Conservation (phyloP, 1,140 invertebrate species). For the Halesus radiatus region DNA sequence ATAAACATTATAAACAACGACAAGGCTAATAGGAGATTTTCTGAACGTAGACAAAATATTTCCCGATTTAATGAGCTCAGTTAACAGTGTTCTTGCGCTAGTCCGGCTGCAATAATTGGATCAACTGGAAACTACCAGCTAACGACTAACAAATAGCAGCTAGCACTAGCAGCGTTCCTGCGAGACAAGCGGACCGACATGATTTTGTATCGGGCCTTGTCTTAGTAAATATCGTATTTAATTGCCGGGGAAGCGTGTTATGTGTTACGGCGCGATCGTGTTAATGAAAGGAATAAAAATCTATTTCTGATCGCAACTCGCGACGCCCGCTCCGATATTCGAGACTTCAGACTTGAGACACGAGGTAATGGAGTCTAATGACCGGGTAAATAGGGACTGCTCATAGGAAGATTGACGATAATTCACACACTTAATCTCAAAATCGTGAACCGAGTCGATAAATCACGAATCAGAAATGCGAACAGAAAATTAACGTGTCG, state of each 20-base stretch:
- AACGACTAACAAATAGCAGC: not conserved
- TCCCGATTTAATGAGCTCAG: conserved; percentile 16
- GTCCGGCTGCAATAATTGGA: conserved; percentile 19
- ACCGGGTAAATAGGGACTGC: conserved; percentile 22
- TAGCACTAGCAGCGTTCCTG: not conserved
- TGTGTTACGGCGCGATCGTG: conserved; percentile 13
- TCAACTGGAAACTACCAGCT: too few species aligned
- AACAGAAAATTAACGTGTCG: conserved; percentile 27
- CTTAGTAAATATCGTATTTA: conserved; percentile 10
- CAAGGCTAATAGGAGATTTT: conserved; percentile 26
- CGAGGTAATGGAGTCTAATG: conserved; percentile 40
- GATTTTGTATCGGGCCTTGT: not conserved
- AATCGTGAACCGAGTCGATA: conserved; percentile 47
- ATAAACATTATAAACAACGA: conserved; percentile 1
- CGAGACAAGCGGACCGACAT: not conserved
- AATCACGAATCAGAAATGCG: conserved; percentile 39
- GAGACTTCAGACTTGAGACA: not conserved
- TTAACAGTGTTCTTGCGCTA: not conserved
- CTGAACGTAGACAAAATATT: conserved; percentile 11
- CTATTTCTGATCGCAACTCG: conserved; percentile 3
- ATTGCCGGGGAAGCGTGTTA: not conserved
- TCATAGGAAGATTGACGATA: conserved; percentile 45
- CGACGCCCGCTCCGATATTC: too few species aligned
- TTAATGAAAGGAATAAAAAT: conserved; percentile 32
- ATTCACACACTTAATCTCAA: conserved; percentile 50